Conservation (phyloP, 2,113 vertebrate genomes). For the Pelecanus crispus region DNA sequence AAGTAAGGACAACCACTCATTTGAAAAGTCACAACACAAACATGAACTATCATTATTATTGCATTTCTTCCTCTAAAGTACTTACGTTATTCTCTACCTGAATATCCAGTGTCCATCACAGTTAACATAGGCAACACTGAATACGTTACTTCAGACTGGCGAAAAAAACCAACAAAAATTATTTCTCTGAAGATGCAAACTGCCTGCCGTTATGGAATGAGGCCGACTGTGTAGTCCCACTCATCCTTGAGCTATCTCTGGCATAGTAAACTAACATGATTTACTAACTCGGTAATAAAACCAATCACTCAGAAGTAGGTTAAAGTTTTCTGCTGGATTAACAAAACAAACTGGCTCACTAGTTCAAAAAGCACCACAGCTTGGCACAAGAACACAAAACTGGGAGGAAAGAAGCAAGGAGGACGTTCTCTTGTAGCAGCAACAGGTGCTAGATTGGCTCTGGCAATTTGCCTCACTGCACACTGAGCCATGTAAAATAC, state of each 20-base stretch:
- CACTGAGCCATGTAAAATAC: neutral
- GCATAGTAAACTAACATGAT: neutral
- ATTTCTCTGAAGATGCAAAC: neutral
- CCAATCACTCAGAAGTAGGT: neutral
- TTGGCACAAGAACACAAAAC: neutral
- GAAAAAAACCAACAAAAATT: neutral
- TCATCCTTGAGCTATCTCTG: neutral
- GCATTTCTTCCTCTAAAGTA: neutral
- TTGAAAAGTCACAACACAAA: neutral
- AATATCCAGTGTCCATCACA: neutral
- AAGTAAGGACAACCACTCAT: neutral
- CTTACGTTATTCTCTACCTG: neutral
- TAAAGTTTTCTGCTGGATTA: neutral
- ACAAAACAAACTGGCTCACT: neutral
- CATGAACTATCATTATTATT: neutral
- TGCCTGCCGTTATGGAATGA: neutral
- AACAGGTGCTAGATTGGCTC: neutral
- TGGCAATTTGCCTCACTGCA: neutral
- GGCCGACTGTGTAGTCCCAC: neutral
- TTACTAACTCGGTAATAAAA: neutral
- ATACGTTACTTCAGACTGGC: neutral
- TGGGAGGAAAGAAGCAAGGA: neutral
- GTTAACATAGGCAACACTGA: neutral
- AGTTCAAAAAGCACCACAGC: neutral
- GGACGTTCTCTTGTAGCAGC: neutral